phyloP scores from a whole-genome alignment of 2,797 vertebrate genomes.

The Emydoidea blandingii region DNA sequence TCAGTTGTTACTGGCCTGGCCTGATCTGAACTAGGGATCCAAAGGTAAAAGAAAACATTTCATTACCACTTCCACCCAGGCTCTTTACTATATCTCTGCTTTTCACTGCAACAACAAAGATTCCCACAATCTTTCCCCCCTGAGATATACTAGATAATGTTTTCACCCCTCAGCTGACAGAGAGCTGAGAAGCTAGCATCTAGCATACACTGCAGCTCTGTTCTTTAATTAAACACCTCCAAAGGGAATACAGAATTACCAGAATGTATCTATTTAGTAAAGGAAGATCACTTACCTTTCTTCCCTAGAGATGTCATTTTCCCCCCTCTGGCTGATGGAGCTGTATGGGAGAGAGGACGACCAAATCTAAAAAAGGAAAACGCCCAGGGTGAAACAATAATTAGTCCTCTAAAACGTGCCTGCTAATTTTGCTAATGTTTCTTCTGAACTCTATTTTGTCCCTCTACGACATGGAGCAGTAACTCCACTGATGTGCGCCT shows the following conservation, averaged over 20 bases:
- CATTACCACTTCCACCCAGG: neutral
- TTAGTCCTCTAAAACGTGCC: neutral
- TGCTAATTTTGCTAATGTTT: neutral
- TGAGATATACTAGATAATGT: neutral
- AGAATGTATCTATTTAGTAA: neutral
- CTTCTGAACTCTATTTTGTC: neutral
- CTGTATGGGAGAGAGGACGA: neutral
- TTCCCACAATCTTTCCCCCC: neutral
- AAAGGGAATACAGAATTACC: neutral
- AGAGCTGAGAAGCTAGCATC: no score
- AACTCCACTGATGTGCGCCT: no score
- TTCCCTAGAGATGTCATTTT: conserved; percentile 66
- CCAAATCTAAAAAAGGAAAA: neutral
- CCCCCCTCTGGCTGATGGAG: conserved; percentile 4
- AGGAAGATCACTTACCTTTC: conserved; percentile 67
- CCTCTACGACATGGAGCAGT: no score
- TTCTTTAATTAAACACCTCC: neutral
- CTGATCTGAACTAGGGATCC: neutral
- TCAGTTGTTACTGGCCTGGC: neutral
- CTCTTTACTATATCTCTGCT: neutral
- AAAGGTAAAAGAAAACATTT: neutral
- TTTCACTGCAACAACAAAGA: neutral
- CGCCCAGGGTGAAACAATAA: neutral
- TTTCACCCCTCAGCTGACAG: no score
- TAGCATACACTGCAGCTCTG: neutral